Evolutionary conservation across 2,888 invertebrate species (phyloP), one percentile per base, ranked within the genome.

Genomic region (Thysanoteuthis rhombus): DNA sequence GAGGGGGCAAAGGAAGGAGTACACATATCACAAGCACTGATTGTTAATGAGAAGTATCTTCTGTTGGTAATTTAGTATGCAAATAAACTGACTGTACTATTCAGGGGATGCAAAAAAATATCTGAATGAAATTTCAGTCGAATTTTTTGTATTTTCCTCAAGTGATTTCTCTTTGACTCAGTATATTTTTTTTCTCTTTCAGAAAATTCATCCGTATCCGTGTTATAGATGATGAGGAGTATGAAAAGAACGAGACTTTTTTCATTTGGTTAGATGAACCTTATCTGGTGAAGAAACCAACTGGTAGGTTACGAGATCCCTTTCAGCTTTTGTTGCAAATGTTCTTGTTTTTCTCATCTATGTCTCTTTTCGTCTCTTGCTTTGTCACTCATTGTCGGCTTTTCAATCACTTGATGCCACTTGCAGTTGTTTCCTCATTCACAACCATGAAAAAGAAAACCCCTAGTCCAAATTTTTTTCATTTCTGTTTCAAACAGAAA

Each of bases 201-300:
- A 99, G 99, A 97, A 98, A 99, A 97, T 97, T 97, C 96, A 98
- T 99, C 96, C 98, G 98, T 93, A 97, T 99, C 95, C 98, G 98
- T 96, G 99, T 99, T 95, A 98, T 98, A 95, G 99, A 99, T 97
- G 99, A 99, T 97, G 99, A 99, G 97, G 99, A 99, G 96, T 99
- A 99, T 97, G 99, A 99, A 97, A 99, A 99, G 97, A 98, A 99
- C 96, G 99, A 99, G 58, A 98, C 98, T 40, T 99, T 99, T 97
- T 99, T 98, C 97, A 98, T 99, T 32, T 98, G 99, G 97, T 97
- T 99, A 45, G 99, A 98, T 22, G 98, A 98, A 95, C 99, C 99
- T 19, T 94, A 94, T 25, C 93, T 96, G 28, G 95, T 95, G 28
- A 95, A 95, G 91, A 95, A 95, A 95, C 96, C 96, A 94, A 95